A percentile compares a stretch with the other conserved stretches of the same genome.
phyloP scores from a whole-genome alignment of 2,113 vertebrate species.

The Dendropsophus ebraccatus region DNA sequence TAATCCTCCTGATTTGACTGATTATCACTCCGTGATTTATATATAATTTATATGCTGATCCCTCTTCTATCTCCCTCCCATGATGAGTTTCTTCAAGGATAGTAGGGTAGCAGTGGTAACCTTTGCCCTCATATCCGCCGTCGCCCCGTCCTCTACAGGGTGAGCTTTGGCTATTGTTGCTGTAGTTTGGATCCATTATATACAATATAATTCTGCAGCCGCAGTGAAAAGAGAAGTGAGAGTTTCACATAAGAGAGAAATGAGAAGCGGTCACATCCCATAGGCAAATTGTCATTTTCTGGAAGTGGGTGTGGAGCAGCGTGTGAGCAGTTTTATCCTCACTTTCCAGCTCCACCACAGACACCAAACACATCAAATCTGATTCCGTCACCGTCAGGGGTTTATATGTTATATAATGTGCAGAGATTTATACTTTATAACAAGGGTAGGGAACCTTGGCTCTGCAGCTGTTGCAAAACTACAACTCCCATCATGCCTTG shows the following conservation, averaged over 20 bases:
- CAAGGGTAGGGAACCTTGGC: too few species aligned
- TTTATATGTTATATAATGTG: not conserved
- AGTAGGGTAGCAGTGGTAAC: not conserved
- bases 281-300: constrained; percentile 42
- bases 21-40: too few species aligned
- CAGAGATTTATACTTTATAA: not conserved
- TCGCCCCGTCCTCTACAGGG: not conserved
- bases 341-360: not conserved
- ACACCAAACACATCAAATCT: constrained; percentile 12
- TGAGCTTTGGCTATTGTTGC: not conserved
- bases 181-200: not conserved
- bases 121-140: not conserved
- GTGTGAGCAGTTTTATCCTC: not conserved
- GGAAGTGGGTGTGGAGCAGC: constrained; percentile 19
- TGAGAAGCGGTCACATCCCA: constrained; percentile 39
- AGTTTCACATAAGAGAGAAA: constrained; percentile 46
- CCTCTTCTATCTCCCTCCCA: not conserved
- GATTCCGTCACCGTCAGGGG: not conserved
- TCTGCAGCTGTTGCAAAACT: too few species aligned
- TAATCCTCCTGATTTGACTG: too few species aligned
- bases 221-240: constrained; percentile 53
- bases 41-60: too few species aligned
- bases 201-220: not conserved
- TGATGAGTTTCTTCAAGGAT: not conserved
- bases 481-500: too few species aligned